Evolutionary conservation across 1,140 invertebrate genomes (phyloP).

Genomic region (Euura saliciscinereae): DNA sequence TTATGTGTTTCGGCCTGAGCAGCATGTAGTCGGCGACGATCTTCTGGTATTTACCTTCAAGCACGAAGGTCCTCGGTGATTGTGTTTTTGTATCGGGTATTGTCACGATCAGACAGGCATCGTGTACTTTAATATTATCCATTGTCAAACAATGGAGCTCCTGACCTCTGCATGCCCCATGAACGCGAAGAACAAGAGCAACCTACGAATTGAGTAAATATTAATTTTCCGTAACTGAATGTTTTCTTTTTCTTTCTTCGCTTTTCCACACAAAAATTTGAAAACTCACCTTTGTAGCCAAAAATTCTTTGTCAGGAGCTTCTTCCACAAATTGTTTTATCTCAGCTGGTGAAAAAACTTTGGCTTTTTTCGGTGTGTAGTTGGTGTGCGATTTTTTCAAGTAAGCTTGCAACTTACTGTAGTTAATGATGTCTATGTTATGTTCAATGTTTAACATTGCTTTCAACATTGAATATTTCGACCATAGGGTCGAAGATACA

Average conservation of each 20-base stretch:
- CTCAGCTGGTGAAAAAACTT: constrained; percentile 14
- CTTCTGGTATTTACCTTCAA: too few relatives aligned
- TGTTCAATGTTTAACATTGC: constrained; percentile 14
- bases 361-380: constrained; percentile 16
- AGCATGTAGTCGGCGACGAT: neutral
- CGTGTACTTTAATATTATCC: constrained; percentile 8
- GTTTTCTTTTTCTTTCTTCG: neutral
- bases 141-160: constrained; percentile 12
- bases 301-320: constrained; percentile 4
- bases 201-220: constrained; percentile 1
- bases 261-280: neutral
- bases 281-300: neutral
- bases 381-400: constrained; percentile 11
- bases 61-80: constrained; percentile 3
- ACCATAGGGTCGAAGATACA: constrained; percentile 8
- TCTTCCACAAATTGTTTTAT: constrained; percentile 16
- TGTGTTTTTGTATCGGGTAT: constrained; percentile 18
- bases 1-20: neutral
- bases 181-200: constrained; percentile 12
- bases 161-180: constrained; percentile 19
- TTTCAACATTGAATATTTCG: constrained; percentile 16
- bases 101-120: neutral
- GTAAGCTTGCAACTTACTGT: constrained; percentile 13
- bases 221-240: constrained; percentile 8
- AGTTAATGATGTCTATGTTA: constrained; percentile 12